Evolutionary conservation across 2,797 vertebrate species (phyloP).

Genomic region (Sebastes trivittatus): DNA sequence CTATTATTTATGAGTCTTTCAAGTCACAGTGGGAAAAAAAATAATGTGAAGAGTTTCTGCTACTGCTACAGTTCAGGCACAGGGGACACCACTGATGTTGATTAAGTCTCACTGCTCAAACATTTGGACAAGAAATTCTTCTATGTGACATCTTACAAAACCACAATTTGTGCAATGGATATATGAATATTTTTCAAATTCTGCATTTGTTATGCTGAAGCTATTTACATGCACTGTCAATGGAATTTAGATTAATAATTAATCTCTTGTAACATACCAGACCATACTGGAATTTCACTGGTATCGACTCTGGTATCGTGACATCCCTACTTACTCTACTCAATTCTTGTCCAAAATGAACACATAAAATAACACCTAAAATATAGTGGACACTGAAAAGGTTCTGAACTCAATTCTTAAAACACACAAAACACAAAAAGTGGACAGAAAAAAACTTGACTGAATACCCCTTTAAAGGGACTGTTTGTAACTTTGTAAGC

Average conservation of each 20-base stretch:
- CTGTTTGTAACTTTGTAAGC: no score
- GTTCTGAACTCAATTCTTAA: not conserved
- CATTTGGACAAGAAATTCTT: not conserved
- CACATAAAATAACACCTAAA: not conserved
- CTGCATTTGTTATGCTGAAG: not conserved
- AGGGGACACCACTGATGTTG: not conserved
- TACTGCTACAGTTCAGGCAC: not conserved
- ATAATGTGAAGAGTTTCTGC: not conserved
- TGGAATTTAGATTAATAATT: not conserved
- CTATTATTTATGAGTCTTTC: not conserved
- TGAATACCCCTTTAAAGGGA: no score
- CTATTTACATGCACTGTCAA: not conserved
- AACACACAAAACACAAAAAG: not conserved
- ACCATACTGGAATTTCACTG: not conserved
- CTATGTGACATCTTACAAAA: not conserved
- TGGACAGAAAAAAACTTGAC: not conserved
- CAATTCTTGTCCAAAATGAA: not conserved
- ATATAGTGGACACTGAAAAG: not conserved
- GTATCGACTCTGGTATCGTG: no score
- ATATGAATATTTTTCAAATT: not conserved
- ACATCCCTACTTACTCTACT: not conserved
- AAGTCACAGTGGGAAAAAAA: conserved; percentile 7
- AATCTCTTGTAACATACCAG: not conserved
- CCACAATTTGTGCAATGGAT: not conserved
- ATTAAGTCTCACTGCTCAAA: not conserved